A percentile compares a stretch with the other conserved stretches of the same genome.
These are phyloP conservation scores for Salpingus planirostris DNA, from an alignment of 2,888 invertebrate species.

Conservation along the genomic window DNA sequence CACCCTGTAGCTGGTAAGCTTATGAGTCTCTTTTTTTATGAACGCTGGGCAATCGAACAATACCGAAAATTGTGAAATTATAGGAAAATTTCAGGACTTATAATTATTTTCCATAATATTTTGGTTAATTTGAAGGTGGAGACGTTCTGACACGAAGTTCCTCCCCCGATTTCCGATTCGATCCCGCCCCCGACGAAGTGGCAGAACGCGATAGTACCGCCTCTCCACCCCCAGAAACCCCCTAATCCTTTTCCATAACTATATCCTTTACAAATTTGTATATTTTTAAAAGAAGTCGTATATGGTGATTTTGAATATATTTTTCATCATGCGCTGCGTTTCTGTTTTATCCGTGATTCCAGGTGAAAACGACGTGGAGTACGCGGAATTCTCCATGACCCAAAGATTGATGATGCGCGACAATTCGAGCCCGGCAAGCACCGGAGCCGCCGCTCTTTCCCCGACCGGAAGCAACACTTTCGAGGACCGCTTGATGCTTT, in stretches of 20 bases:
- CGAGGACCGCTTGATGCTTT: conserved; percentile 51
- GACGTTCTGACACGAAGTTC: conserved; percentile 6
- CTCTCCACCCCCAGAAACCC: conserved; percentile 14
- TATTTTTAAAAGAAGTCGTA: conserved; percentile 1
- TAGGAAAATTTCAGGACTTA: too few species aligned
- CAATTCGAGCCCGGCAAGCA: conserved; percentile 23
- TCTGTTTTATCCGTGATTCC: conserved; percentile 18
- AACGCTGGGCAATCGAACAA: too few species aligned
- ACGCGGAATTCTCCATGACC: conserved; percentile 48
- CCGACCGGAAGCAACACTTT: conserved; percentile 25
- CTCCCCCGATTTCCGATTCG: conserved; percentile 2
- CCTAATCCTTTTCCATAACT: conserved; percentile 9
- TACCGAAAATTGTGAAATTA: too few species aligned
- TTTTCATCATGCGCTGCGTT: conserved; percentile 4
- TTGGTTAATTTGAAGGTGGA: conserved; percentile 6
- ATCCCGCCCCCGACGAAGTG: conserved; percentile 25
- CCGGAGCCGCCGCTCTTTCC: conserved; percentile 24
- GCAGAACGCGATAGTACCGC: conserved; percentile 28
- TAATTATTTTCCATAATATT: too few species aligned
- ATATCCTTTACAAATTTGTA: neutral
- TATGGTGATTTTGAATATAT: conserved; percentile 1
- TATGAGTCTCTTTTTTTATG: too few species aligned
- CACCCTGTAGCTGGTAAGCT: too few species aligned
- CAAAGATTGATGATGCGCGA: conserved; percentile 38
- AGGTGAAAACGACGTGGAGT: conserved; percentile 64